Evolutionary conservation across 2,888 invertebrate species (phyloP).

Genomic region (Sturmia bella): DNA sequence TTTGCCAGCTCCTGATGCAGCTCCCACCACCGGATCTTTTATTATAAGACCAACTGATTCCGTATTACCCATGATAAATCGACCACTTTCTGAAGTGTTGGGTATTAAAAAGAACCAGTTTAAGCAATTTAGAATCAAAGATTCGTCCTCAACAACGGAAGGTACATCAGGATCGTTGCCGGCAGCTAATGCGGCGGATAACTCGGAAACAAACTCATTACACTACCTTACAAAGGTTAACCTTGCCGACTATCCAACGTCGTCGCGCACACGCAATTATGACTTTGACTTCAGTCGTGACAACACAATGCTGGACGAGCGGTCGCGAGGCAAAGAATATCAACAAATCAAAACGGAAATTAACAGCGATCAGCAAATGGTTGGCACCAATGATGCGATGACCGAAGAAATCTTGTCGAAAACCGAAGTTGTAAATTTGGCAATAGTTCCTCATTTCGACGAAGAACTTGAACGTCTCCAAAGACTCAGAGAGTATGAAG

Average conservation of each 20-base stretch:
- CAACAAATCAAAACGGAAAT: slow-evolving; percentile 74
- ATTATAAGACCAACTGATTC: slow-evolving; percentile 79
- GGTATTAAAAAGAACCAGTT: slow-evolving; percentile 82
- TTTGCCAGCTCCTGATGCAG: slow-evolving; percentile 58
- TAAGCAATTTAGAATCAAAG: slow-evolving; percentile 81
- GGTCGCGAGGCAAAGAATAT: slow-evolving; percentile 76
- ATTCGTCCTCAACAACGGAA: slow-evolving; percentile 75
- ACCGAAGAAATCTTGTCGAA: slow-evolving; percentile 80
- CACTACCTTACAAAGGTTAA: slow-evolving; percentile 80
- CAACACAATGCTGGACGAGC: slow-evolving; percentile 80
- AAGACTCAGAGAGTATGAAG: slow-evolving; percentile 77
- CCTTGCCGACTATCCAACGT: slow-evolving; percentile 79
- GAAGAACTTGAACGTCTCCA: slow-evolving; percentile 81
- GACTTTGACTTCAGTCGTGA: slow-evolving; percentile 81
- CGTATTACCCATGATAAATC: slow-evolving; percentile 81
- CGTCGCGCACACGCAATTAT: slow-evolving; percentile 75
- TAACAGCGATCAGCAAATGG: slow-evolving; percentile 69
- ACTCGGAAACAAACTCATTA: slow-evolving; percentile 70
- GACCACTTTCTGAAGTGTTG: slow-evolving; percentile 81
- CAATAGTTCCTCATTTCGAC: slow-evolving; percentile 82
- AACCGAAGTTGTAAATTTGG: slow-evolving; percentile 81
- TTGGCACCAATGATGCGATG: slow-evolving; percentile 73
- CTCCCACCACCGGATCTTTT: slow-evolving; percentile 74
- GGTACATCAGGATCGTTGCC: slow-evolving; percentile 71
- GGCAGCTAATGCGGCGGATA: slow-evolving; percentile 46